Base-by-base conservation (phyloP, 53 echinoderm and acorn worm species). In the Echinarachnius parma region DNA sequence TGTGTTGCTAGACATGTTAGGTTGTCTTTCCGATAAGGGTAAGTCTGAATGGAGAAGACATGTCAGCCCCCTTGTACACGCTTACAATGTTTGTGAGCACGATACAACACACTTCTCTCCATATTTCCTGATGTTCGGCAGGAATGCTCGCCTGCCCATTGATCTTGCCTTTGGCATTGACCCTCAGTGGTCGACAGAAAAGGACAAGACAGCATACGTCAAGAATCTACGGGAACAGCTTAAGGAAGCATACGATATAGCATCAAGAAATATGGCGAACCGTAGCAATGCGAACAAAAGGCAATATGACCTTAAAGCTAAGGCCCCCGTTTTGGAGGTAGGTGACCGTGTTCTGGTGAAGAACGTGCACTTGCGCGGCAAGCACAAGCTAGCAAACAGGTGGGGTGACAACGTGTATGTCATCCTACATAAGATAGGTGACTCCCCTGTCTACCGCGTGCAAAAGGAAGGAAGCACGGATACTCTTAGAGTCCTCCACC, bases 11-110 rank as follows among this genome's bases (percentile, higher is more conserved):
- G 65, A 78, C 16, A 78, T 78, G 78, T n/a, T 78, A 15, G 64
- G 78, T 9, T 70, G 70, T 32, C 54, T 70, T 1, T 70, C 54
- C 1, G 70, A 75, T 22, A 70, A 70, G 30, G 23, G 26, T 3
- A 70, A 70, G 54, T 19, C 70, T 0, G 70, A 70, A 34, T 53
- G 54, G 70, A 34, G 36, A 9, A 32, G 54, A 0, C 70, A 70
- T 33, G 70, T 70, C 1, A 70, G 70, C 13, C 33, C 54, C 1
- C 35, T 70, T 21, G 70, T 70, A 16, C 70, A 70, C 23, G 70
- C 70, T 0, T 70, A 70, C 13, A 70, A 70, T 70, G 70, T 70
- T 34, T 70, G 67, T 48, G 54, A 70, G 25, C 70, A 70, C 24
- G 70, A 70, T 35, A 70, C 70, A 0, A 70, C 54, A 9, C 53